Evolutionary conservation across 2,113 vertebrate species (phyloP).

Genomic region (Neolamprologus kungweensis): DNA sequence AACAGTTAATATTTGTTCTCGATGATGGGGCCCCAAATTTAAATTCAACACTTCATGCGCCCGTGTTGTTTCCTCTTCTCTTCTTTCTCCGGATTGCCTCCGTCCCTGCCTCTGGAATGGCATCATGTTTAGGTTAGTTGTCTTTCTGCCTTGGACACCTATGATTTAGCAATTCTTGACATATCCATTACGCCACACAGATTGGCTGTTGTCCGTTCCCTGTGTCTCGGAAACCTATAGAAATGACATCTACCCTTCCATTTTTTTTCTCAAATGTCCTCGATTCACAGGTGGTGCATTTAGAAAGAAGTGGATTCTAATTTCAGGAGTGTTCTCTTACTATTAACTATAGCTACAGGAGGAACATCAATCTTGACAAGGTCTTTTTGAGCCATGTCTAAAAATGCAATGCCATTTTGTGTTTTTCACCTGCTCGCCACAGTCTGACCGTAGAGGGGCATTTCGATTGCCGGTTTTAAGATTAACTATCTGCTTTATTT

Average conservation of each 20-base stretch:
- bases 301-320: constrained; percentile 74
- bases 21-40: constrained; percentile 37
- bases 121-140: constrained; percentile 74
- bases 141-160: constrained; percentile 71
- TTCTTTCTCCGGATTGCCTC: constrained; percentile 5
- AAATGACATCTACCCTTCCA: constrained; percentile 69
- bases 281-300: constrained; percentile 67
- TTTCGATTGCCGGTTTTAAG: constrained; percentile 14
- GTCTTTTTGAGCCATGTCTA: constrained; percentile 65
- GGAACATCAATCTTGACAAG: constrained; percentile 72
- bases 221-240: constrained; percentile 70
- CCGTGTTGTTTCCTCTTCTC: constrained; percentile 3
- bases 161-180: constrained; percentile 83
- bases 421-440: constrained; percentile 48
- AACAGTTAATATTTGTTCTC: constrained; percentile 54
- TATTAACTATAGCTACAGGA: constrained; percentile 68
- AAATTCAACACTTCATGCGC: constrained; percentile 29
- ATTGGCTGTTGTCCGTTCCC: constrained; percentile 75
- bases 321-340: constrained; percentile 68
- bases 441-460: constrained; percentile 9
- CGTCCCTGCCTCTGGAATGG: constrained; percentile 48
- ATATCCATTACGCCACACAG: constrained; percentile 79
- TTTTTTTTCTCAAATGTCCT: constrained; percentile 62
- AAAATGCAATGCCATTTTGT: constrained; percentile 59
- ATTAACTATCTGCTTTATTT: constrained; percentile 39